Base-by-base conservation (phyloP, 35 echinoderm and acorn worm species). In the Apostichopus parvimensis region DNA sequence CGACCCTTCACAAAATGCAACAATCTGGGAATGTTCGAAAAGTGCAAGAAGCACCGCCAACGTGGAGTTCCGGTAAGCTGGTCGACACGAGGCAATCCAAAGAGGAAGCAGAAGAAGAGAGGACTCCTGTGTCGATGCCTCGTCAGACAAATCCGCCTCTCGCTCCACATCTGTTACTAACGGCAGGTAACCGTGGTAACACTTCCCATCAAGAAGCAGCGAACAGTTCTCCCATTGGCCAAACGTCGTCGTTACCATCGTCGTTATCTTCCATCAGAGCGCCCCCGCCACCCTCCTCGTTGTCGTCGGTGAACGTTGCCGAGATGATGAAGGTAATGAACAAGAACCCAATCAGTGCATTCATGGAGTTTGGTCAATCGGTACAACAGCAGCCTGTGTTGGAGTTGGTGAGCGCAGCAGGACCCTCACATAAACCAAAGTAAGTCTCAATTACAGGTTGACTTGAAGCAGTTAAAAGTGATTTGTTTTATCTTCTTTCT, bases 291-390 rank as follows among this genome's bases (percentile, higher is more conserved):
- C 83, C 83, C 1, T 11, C 59, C 3, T 57, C 53, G 6, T 6
- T 73, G 9, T 70, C 87, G 14, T 80, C 89, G 34, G n/a, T 8
- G 7, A 54, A 91, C 34, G 54, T 91, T 15, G 20, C 89, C 1
- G 89, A 79, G 25, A 91, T 60, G 53, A 80, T 91, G 89, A 80
- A 20, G 73, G 73, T 94, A 12, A 93, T 96, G 58, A 96, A 99
- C 66, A 99, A 99, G 88, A 99, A 99, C 75, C 97, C 97, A n/a
- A 94, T 99, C 52, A 99, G 97, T 77, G 97, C 97, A 6, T 83
- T 99, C 78, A 99, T 93, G 66, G 97, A 99, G 91, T 99, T 96
- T 92, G 97, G 94, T 15, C 97, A 99, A 70, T 96, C 97, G 23
- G 91, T 93, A 12, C 97, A 96, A 58, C 87, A 94, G 18, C 95